Evolutionary conservation across 2,797 vertebrate species (phyloP).

Genomic region (Pempheris klunzingeri): DNA sequence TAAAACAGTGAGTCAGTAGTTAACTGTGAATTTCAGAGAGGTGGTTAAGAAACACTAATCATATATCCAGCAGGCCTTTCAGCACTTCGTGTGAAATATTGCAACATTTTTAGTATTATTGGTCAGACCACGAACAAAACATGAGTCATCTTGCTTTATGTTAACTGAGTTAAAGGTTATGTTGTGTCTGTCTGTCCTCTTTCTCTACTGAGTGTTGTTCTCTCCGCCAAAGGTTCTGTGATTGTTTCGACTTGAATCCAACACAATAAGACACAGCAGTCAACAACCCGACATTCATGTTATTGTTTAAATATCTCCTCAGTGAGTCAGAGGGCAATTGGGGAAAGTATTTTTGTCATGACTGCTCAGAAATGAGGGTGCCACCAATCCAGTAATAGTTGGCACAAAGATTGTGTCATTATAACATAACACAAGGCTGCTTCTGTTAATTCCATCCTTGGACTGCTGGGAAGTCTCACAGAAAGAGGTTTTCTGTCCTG

Average conservation of each 20-base stretch:
- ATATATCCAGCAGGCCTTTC: background rate
- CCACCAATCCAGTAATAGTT: background rate
- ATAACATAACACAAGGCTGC: background rate
- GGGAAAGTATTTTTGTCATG: background rate
- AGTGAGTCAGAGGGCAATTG: background rate
- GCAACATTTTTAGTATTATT: too few relatives aligned
- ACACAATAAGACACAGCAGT: background rate
- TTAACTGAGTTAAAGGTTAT: constrained; percentile 36
- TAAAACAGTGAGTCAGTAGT: constrained; percentile 3
- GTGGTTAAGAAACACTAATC: background rate
- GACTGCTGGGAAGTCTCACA: background rate
- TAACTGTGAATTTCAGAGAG: background rate
- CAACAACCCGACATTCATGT: background rate
- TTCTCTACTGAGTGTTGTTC: background rate
- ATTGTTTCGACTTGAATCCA: constrained; percentile 1
- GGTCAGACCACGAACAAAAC: too few relatives aligned
- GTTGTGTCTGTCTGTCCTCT: constrained; percentile 11
- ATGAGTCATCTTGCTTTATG: background rate
- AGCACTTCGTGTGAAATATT: background rate
- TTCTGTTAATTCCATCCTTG: background rate
- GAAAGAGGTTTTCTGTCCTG: background rate
- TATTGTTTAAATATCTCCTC: background rate
- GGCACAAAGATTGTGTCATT: background rate
- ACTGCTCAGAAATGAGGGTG: background rate
- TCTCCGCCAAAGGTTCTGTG: background rate